phyloP scores from a whole-genome alignment of 2,113 vertebrate genomes.

The Neolamprologus tretocephalus region DNA sequence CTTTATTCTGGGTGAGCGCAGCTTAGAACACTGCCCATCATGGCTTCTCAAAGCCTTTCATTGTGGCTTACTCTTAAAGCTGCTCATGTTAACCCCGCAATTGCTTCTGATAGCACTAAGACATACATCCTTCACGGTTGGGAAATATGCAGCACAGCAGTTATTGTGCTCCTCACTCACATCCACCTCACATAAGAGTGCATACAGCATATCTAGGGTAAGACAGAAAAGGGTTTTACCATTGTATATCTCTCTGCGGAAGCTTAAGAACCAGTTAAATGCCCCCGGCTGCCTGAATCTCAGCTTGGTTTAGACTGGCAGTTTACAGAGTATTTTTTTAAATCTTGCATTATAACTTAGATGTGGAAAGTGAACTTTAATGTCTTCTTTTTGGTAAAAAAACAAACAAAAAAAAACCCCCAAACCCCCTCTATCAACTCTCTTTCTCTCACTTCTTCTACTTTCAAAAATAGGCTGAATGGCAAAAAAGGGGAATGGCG shows the following conservation, averaged over 20 bases:
- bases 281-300: background rate
- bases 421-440: background rate
- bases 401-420: accelerated
- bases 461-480: background rate
- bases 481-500: background rate
- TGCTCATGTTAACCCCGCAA: slow-evolving; percentile 6
- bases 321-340: background rate
- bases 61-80: slow-evolving; percentile 37
- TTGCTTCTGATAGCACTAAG: background rate
- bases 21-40: slow-evolving; percentile 26
- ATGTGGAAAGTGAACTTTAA: slow-evolving; percentile 21
- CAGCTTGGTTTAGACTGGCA: background rate
- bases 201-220: background rate
- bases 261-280: slow-evolving; percentile 42
- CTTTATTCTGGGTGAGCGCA: slow-evolving; percentile 20
- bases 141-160: background rate
- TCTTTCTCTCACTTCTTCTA: background rate
- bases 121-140: slow-evolving; percentile 13
- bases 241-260: slow-evolving; percentile 9
- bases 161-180: background rate
- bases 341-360: slow-evolving; percentile 16
- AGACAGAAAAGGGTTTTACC: background rate
- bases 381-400: background rate
- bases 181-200: background rate
- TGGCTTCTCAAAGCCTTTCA: slow-evolving; percentile 14